Evolutionary conservation across 2,113 vertebrate genomes (phyloP).

Genomic region (Speoplatyrhinus poulsoni): DNA sequence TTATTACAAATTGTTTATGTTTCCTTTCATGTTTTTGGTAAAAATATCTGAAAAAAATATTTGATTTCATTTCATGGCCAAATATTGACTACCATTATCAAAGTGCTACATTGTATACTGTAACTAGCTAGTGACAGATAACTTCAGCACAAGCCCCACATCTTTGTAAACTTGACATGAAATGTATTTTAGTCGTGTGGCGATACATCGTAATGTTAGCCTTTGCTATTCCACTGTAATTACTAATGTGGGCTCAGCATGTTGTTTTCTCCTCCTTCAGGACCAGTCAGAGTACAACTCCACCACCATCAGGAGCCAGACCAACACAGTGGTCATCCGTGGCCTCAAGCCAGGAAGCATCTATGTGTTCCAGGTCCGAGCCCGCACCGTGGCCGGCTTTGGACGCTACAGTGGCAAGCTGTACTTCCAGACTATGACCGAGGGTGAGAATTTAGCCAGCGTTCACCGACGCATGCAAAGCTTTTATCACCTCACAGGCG

Average conservation of each 20-base stretch:
- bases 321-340: conserved; percentile 92
- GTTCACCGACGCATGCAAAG: conserved; percentile 33
- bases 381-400: conserved; percentile 94
- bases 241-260: conserved; percentile 23
- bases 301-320: conserved; percentile 88
- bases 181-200: conserved; percentile 28
- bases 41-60: too few species aligned
- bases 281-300: conserved; percentile 92
- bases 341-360: conserved; percentile 93
- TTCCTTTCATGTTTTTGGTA: too few species aligned
- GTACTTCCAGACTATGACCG: conserved; percentile 99
- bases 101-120: too few species aligned
- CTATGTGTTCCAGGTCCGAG: conserved; percentile 99
- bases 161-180: conserved; percentile 2
- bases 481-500: conserved; percentile 48
- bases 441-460: conserved; percentile 82
- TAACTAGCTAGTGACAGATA: too few species aligned
- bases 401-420: conserved; percentile 98
- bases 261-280: conserved; percentile 63
- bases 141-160: background rate
- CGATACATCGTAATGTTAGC: conserved; percentile 21
- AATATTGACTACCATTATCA: too few species aligned
- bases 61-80: too few species aligned
- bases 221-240: conserved; percentile 31
- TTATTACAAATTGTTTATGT: too few species aligned